Conservation (phyloP, 2,113 vertebrate species). For the Etia nguti region DNA sequence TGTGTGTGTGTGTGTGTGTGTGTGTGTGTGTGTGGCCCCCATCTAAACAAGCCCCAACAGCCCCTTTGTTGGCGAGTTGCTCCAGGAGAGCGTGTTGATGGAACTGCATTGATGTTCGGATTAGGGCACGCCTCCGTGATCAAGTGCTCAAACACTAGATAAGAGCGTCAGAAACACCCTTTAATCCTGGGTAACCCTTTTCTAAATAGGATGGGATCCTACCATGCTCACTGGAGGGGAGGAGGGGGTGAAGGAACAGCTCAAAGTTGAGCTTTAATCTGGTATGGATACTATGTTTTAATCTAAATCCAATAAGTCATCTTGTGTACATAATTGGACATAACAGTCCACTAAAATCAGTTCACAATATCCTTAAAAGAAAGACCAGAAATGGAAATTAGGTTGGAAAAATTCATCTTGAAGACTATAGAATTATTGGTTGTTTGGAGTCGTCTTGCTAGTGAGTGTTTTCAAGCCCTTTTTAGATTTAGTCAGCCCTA, state of each 20-base stretch:
- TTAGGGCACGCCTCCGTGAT: slow-evolving; percentile 93
- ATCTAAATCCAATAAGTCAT: background rate
- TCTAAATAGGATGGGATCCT: slow-evolving; percentile 72
- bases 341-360: background rate
- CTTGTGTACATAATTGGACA: background rate
- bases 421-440: background rate
- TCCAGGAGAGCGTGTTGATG: slow-evolving; percentile 84
- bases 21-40: slow-evolving; percentile 2
- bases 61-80: slow-evolving; percentile 77
- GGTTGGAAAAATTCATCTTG: background rate
- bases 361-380: background rate
- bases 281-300: background rate
- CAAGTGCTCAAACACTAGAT: slow-evolving; percentile 93
- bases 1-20: background rate
- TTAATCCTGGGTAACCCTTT: slow-evolving; percentile 87
- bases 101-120: slow-evolving; percentile 91
- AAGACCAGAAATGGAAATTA: background rate
- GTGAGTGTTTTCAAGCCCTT: background rate
- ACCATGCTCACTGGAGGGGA: slow-evolving; percentile 15
- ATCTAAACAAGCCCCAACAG: slow-evolving; percentile 81
- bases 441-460: background rate
- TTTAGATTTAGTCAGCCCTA: background rate
- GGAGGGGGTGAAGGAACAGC: slow-evolving; percentile 22
- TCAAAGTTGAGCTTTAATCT: background rate
- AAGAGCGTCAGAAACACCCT: slow-evolving; percentile 87